A percentile compares a stretch with the other conserved stretches of the same genome.
Evolutionary conservation across 2,113 vertebrate genomes (phyloP).

Genomic region (Malaclemys terrapin): DNA sequence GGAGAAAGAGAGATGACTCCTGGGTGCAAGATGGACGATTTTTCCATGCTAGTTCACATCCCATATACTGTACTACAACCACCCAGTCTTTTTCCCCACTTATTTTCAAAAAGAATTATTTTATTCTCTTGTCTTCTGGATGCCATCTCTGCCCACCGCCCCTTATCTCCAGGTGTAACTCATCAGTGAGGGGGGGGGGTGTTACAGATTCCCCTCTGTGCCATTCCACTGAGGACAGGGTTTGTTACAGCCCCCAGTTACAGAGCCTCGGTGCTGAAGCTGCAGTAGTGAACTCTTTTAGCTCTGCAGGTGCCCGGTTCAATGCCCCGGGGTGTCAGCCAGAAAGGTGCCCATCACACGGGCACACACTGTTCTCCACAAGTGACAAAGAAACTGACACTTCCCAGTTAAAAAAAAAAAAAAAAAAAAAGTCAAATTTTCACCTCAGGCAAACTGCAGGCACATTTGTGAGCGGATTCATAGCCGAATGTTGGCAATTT

Average conservation of each 20-base stretch:
- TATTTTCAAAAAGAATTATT: background rate
- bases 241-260: background rate
- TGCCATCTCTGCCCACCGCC: too few species aligned
- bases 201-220: too few species aligned
- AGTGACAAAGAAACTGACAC: slow-evolving; percentile 20
- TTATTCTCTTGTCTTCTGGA: background rate
- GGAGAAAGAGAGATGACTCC: background rate
- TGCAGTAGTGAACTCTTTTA: background rate
- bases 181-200: background rate
- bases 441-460: slow-evolving; percentile 65
- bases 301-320: too few species aligned
- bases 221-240: background rate
- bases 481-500: background rate
- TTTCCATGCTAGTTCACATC: background rate
- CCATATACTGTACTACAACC: background rate
- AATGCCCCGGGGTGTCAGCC: background rate
- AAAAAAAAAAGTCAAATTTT: background rate
- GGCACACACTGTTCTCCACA: background rate
- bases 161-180: background rate
- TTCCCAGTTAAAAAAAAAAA: slow-evolving; percentile 31
- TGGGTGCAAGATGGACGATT: background rate
- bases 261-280: background rate
- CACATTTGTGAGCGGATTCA: background rate
- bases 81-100: background rate
- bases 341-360: background rate